Evolutionary conservation across 2,888 invertebrate species (phyloP), one percentile per base, ranked within the genome.

Genomic region (Erpobdella octoculata): DNA sequence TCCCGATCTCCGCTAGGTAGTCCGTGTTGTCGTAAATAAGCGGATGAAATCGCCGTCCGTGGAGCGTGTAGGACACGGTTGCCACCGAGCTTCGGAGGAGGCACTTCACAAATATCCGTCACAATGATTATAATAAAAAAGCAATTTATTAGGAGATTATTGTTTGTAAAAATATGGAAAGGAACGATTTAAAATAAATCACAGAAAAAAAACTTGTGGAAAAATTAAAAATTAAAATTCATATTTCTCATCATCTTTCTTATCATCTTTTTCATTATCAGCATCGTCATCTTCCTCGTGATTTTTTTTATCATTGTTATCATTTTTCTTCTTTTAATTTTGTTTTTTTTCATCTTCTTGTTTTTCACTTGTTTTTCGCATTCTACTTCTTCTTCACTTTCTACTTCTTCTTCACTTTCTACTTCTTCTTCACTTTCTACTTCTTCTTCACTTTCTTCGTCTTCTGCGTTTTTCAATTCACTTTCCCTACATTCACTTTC

Each of bases 191-290:
- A 41, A 12, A 12, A 12, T 41, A 41, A 9, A 18, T 12, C 18
- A 12, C 18, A 18, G 41, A 41, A 41, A 41, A 41, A 41, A 41
- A 41, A 18, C 41, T 9, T 41, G 9, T 18, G 41, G 9, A 41
- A 9, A 18, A 41, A 41, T 41, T 41, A 12, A 18, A 41, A 41
- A 41, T 9, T 9, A 41, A 41, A 41, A 41, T 41, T 9, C 9
- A 12, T 9, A 18, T 41, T 41, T 41, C 41, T 41, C 41, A 9
- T 88, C 87, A 78, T 89, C 89, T 28, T 35, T 33, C 12, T 64
- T 12, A 15, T 33, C 64, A 6, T 64, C 36, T 31, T 28, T 28
- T 64, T 64, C 33, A 28, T 64, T 33, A 28, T 28, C 64, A 8
- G 8, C 59, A 15, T 58, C 59, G 9, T 58, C 21, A 15, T 58